Evolutionary conservation across 1,140 invertebrate species (phyloP).

Genomic region (Apis florea): DNA sequence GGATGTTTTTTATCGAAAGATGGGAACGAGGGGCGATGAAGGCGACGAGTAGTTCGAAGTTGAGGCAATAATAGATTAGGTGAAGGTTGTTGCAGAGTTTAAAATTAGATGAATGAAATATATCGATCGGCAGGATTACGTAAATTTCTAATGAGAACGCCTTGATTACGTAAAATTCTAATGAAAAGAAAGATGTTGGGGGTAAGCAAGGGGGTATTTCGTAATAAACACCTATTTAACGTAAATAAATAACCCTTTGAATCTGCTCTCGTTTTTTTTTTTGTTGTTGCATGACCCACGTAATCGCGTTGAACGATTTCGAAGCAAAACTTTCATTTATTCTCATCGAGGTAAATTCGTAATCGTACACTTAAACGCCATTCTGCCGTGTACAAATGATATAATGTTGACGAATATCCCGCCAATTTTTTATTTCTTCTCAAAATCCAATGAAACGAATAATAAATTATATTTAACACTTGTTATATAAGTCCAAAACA

Average conservation of each 20-base stretch:
- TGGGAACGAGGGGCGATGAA: not conserved
- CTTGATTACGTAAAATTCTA: conserved; percentile 9
- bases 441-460: no score
- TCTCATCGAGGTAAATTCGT: not conserved
- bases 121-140: conserved; percentile 6
- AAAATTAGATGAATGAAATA: conserved; percentile 32
- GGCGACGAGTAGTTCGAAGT: conserved; percentile 8
- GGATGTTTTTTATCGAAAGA: conserved; percentile 9
- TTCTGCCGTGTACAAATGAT: no score
- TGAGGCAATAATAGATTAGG: conserved; percentile 30
- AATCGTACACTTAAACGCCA: no score
- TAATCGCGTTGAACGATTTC: not conserved
- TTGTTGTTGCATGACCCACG: not conserved
- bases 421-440: no score
- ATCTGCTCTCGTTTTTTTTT: not conserved
- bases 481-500: no score
- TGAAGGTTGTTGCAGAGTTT: conserved; percentile 17
- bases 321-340: not conserved
- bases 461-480: no score
- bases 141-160: conserved; percentile 15
- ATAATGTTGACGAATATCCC: no score
- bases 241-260: conserved; percentile 19
- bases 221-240: not conserved
- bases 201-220: not conserved
- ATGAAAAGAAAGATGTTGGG: not conserved